These are phyloP conservation scores for Luehdorfia chinensis DNA, from an alignment of 1,140 invertebrate genomes.

Conservation along the genomic window DNA sequence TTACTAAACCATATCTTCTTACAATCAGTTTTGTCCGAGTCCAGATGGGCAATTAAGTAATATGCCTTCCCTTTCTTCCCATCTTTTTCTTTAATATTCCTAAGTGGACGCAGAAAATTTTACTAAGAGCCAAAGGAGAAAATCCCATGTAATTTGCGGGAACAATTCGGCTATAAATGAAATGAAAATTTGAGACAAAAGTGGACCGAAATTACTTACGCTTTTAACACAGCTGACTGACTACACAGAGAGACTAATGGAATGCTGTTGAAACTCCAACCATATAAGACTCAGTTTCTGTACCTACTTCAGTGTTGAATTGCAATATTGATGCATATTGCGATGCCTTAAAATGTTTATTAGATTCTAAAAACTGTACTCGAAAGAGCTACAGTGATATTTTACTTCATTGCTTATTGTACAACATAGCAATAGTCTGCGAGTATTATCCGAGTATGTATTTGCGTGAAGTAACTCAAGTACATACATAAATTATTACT, in stretches of 20 bases:
- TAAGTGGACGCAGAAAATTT: slow-evolving; percentile 54
- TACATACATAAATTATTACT: too few relatives aligned
- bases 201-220: slow-evolving; percentile 28
- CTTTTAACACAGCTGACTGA: slow-evolving; percentile 14
- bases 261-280: background rate
- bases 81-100: slow-evolving; percentile 46
- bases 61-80: slow-evolving; percentile 26
- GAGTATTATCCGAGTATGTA: too few relatives aligned
- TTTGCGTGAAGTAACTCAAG: too few relatives aligned
- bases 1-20: too few relatives aligned
- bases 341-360: too few relatives aligned
- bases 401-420: too few relatives aligned
- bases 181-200: slow-evolving; percentile 52
- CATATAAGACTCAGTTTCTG: too few relatives aligned
- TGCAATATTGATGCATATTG: too few relatives aligned
- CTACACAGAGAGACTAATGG: slow-evolving; percentile 7
- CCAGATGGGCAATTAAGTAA: slow-evolving; percentile 31
- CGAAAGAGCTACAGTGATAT: too few relatives aligned
- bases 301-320: too few relatives aligned
- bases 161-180: slow-evolving; percentile 43
- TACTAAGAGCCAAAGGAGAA: slow-evolving; percentile 38
- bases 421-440: too few relatives aligned
- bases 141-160: slow-evolving; percentile 47
- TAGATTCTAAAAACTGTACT: too few relatives aligned
- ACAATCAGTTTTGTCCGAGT: slow-evolving; percentile 4